Base-by-base conservation (phyloP, 2,113 vertebrate genomes). In the Ammodytes dubius region DNA sequence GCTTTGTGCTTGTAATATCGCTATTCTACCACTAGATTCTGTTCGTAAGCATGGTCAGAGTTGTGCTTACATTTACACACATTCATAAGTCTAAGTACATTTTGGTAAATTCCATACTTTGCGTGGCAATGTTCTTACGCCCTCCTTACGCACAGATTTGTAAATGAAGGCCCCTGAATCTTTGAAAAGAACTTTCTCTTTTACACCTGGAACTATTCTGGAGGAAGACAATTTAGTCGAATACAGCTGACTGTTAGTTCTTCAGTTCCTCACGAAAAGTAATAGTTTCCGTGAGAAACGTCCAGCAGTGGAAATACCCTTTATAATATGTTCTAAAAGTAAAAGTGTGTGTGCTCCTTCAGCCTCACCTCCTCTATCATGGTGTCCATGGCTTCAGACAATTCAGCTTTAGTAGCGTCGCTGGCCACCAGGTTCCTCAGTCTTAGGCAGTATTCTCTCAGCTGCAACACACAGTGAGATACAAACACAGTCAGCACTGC, bases 321-420 rank as follows among this genome's bases (percentile, higher is more conserved):
- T 6, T 5, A 13, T 10, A 0, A 49, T 10, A 47, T 27, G n/a
- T 17, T 27, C 13, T 6, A 10, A 14, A 39, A 6, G 7, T 67
- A 49, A 63, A 6, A 27, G 15, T 6, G 43, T n/a, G 14, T 19
- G 8, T 17, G 14, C 8, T 4, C 4, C 11, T 71, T 64, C 3
- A 60, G 13, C 47, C 93, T 95, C 93, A 99, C 98, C 98, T 99
- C 98, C 85, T 99, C 98, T 67, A 98, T 98, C 98, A 99, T 99
- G 58, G 66, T 88, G 81, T 99, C 97, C 87, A 97, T 92, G 0
- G 96, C 94, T 8, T 93, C 92, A 78, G 91, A 95, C 7, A 99
- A 82, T 39, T 99, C 97, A 6, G 89, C 94, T 91, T 97, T 96
- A 49, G 92, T 94, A 13, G 95, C 94, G 7, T 95, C 96, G 17